These are phyloP conservation scores for Gymnosoma rotundatum DNA, from an alignment of 2,888 invertebrate species.

Conservation along the genomic window DNA sequence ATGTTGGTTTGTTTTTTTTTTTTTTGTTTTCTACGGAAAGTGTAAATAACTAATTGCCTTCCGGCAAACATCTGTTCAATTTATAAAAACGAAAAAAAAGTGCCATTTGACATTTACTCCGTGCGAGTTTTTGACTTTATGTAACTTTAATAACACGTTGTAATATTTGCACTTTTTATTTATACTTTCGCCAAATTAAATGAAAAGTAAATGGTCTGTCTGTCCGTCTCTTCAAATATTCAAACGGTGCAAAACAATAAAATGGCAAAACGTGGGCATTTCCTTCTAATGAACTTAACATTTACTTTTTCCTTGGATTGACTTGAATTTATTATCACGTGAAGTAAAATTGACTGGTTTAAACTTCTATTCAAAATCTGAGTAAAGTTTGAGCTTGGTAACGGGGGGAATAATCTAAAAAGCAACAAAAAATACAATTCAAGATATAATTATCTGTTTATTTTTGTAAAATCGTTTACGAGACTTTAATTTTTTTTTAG, in stretches of 20 bases:
- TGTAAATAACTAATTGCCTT: constrained; percentile 71
- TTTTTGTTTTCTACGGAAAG: constrained; percentile 30
- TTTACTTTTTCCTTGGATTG: too few species aligned
- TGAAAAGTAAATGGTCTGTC: constrained; percentile 1
- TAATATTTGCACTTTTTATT: constrained; percentile 7
- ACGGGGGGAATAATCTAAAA: too few species aligned
- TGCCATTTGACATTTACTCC: constrained; percentile 60
- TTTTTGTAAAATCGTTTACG: too few species aligned
- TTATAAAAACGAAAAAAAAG: constrained; percentile 54
- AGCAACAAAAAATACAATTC: too few species aligned
- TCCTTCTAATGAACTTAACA: background rate
- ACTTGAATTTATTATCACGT: too few species aligned
- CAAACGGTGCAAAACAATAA: constrained; percentile 1
- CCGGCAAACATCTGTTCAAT: constrained; percentile 70
- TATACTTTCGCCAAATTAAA: background rate
- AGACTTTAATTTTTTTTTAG: too few species aligned
- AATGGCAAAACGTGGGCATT: background rate
- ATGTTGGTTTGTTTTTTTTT: background rate
- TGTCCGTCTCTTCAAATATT: constrained; percentile 19
- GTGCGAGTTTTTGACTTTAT: constrained; percentile 28
- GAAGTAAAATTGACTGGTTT: too few species aligned
- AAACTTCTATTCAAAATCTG: too few species aligned
- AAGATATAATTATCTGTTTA: too few species aligned
- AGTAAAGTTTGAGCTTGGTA: too few species aligned
- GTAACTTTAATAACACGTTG: constrained; percentile 42